Percentiles rank a stretch among this genome's conserved stretches.
phyloP scores from a whole-genome alignment of 1,140 invertebrate genomes.

The Glossosoma conforme region DNA sequence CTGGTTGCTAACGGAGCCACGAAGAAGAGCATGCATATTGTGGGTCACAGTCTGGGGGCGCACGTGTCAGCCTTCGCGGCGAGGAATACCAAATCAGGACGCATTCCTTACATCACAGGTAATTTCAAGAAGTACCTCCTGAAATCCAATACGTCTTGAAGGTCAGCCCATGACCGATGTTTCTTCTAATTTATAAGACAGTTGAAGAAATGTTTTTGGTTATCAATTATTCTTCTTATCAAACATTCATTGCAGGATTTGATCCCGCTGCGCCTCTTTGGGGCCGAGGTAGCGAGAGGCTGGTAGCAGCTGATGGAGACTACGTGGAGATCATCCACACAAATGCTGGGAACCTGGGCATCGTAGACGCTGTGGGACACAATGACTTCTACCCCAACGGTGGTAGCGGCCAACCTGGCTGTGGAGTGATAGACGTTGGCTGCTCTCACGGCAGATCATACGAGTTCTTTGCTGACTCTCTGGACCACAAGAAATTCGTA shows the following conservation, averaged over 20 bases:
- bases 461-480: conserved; percentile 47
- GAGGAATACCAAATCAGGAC: conserved; percentile 26
- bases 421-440: conserved; percentile 35
- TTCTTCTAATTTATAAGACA: too few species aligned
- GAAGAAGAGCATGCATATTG: conserved; percentile 46
- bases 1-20: conserved; percentile 35
- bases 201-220: too few species aligned
- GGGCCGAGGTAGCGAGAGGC: conserved; percentile 29
- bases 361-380: conserved; percentile 48
- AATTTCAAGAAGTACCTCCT: not conserved
- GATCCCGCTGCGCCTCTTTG: conserved; percentile 47
- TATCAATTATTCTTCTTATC: too few species aligned
- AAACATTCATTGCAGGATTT: conserved; percentile 38
- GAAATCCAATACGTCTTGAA: too few species aligned
- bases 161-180: too few species aligned
- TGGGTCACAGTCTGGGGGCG: conserved; percentile 59
- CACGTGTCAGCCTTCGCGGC: conserved; percentile 52
- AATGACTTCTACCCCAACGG: conserved; percentile 61
- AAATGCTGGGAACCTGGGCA: conserved; percentile 53
- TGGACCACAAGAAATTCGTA: conserved; percentile 31
- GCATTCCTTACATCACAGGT: conserved; percentile 15
- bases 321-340: conserved; percentile 65
- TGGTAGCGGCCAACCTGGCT: conserved; percentile 55
- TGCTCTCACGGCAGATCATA: conserved; percentile 48
- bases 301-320: conserved; percentile 48